Evolutionary conservation across 2,888 invertebrate species (phyloP), one percentile per base, ranked within the genome.

Genomic region (Drosophila antonietae): DNA sequence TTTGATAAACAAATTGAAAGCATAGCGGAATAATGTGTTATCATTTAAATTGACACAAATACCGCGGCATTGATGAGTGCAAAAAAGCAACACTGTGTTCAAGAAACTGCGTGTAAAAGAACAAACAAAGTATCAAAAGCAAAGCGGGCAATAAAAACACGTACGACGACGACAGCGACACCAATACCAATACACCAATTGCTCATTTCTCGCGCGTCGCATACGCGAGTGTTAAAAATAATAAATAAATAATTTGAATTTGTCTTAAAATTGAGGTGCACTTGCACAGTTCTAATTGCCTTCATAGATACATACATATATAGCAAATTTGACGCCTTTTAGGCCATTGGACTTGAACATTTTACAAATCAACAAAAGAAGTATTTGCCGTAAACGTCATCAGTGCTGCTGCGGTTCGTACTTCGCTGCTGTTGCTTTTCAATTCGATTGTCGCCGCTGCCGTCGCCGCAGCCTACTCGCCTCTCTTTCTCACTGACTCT

Each of bases 121-220:
- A 84, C 84, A 84, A 84, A 84, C 84, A 84, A 83, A 83, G 89
- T 86, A 71, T 80, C 67, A 80, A 82, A 83, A 83, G 87, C 89
- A 74, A 88, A 78, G 73, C 73, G 57, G 70, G 72, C 82, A 82
- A 84, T 78, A 76, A 81, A 81, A 75, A 74, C 76, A 73, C 84
- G 75, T 76, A 78, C 79, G 63, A 62, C 82, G 56, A 14, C 47
- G 28, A 57, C 62, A 14, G 52, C 80, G 43, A 62, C 62, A 80
- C 80, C 55, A 80, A 70, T 75, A 70, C 84, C 53, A 58, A 71
- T 63, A 60, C 60, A 66, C 51, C 68, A 65, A 69, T 74, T 89
- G 66, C 60, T 87, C 82, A 72, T 68, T 83, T 87, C 63, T 68
- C 67, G 71, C 68, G 57, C 65, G 70, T 66, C 73, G 65, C 71